These are phyloP conservation scores for Karalla daura DNA, from an alignment of 2,797 vertebrate species.

Conservation along the genomic window DNA sequence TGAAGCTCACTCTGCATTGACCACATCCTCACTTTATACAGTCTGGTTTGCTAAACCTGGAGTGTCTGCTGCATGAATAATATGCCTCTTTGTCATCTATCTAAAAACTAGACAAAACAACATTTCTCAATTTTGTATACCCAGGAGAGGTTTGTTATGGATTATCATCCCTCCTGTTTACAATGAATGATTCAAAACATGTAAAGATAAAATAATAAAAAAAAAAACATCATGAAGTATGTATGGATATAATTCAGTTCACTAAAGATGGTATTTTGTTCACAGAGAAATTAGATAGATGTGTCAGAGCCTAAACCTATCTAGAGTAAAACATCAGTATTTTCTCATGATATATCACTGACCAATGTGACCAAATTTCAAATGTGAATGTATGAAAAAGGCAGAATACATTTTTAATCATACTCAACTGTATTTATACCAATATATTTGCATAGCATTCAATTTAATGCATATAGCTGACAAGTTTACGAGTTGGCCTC, in stretches of 20 bases:
- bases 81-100: conserved; percentile 32
- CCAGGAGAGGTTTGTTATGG: background rate
- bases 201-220: background rate
- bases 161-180: background rate
- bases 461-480: background rate
- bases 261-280: too few relatives aligned
- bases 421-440: background rate
- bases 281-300: too few relatives aligned
- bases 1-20: conserved; percentile 54
- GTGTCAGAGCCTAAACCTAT: too few relatives aligned
- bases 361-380: too few relatives aligned
- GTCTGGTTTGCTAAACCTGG: conserved; percentile 41
- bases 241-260: too few relatives aligned
- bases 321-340: too few relatives aligned
- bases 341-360: too few relatives aligned
- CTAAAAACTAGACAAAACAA: conserved; percentile 65
- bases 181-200: background rate
- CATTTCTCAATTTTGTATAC: conserved; percentile 33
- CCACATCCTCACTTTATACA: conserved; percentile 62
- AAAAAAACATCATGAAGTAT: background rate
- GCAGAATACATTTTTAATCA: background rate
- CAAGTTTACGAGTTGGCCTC: background rate
- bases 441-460: background rate
- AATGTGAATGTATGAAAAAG: too few relatives aligned
- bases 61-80: conserved; percentile 48